Evolutionary conservation across 1,140 invertebrate species (phyloP), one percentile per base, ranked within the genome.

Genomic region (Nylanderia fulva): DNA sequence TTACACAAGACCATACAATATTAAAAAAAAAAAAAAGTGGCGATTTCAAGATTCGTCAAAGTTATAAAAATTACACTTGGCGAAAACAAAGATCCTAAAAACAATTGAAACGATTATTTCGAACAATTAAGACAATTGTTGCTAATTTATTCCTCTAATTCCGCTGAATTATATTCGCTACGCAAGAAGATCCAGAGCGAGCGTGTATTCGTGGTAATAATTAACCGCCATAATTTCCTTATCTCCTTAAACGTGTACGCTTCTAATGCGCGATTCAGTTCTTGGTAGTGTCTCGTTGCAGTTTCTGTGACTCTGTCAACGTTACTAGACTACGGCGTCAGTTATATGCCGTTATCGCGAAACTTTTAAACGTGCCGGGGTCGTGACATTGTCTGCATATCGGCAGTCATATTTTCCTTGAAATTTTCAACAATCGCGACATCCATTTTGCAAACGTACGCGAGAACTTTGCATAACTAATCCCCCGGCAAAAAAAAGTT

Each of bases 211-310:
- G 42, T 52, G 39, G 45, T 71, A 84, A 79, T 85, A 85, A 88
- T 88, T 88, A 88, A 87, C 75, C 58, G 33, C 74, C 8, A 71
- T 76, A 75, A 77, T 85, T 79, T 79, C 84, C 86, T 87, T 88
- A 88, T 87, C 86, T 87, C 9, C 5, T 72, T 54, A 54, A 82
- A 82, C 18, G 27, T 56, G 42, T 27, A 64, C 42, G 82, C 39
- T 29, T 77, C 52, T 74, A 39, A 66, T 60, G 71, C 29, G 58
- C 80, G 21, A 77, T 52, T n/a, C 54, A 85, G 58, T 56, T 27
- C 60, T 45, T 33, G 42, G 64, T 69, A 48, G 56, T 39, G 66
- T 87, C 54, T 80, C 60, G 48, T 27, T 54, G 54, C 21, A 71
- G 66, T 58, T 80, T 64, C 61, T 61, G 85, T 27, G 24, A 86